Evolutionary conservation across 2,888 invertebrate genomes (phyloP).

Genomic region (Argyra leucocephala): DNA sequence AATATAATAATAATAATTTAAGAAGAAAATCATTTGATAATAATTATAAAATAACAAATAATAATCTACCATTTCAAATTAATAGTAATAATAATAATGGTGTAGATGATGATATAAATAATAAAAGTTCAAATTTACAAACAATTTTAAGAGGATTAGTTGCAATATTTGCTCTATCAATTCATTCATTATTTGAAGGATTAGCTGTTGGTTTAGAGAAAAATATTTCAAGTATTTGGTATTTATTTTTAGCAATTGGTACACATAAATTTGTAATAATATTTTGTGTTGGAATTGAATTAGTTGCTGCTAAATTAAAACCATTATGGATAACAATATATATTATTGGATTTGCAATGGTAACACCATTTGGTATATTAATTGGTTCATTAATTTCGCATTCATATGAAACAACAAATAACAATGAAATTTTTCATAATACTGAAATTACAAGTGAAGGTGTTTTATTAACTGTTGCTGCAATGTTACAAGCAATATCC

Average conservation of each 20-base stretch:
- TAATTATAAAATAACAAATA: background rate
- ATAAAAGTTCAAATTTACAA: slow-evolving; percentile 11
- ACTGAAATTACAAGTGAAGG: slow-evolving; percentile 50
- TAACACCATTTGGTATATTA: slow-evolving; percentile 65
- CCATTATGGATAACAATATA: slow-evolving; percentile 54
- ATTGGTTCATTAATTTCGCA: slow-evolving; percentile 8
- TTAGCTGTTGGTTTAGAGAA: slow-evolving; percentile 70
- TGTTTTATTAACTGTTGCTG: slow-evolving; percentile 56
- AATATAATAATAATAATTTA: background rate
- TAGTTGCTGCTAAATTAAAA: slow-evolving; percentile 61
- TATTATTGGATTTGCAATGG: slow-evolving; percentile 65
- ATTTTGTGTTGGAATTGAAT: slow-evolving; percentile 77
- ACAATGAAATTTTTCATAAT: background rate
- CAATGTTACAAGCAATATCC: slow-evolving; percentile 70
- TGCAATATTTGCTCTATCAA: slow-evolving; percentile 70
- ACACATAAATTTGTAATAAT: slow-evolving; percentile 80
- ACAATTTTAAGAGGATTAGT: slow-evolving; percentile 58
- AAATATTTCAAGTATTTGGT: slow-evolving; percentile 54
- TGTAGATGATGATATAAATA: slow-evolving; percentile 20
- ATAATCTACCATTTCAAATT: background rate
- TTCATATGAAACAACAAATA: background rate
- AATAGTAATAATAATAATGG: slow-evolving; percentile 19
- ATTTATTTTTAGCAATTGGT: slow-evolving; percentile 74
- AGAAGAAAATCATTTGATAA: background rate
- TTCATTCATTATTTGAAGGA: slow-evolving; percentile 81